Evolutionary conservation across 37 sponge, comb jelly and placozoan genomes (phyloP).

Genomic region (Spongilla lacustris): DNA sequence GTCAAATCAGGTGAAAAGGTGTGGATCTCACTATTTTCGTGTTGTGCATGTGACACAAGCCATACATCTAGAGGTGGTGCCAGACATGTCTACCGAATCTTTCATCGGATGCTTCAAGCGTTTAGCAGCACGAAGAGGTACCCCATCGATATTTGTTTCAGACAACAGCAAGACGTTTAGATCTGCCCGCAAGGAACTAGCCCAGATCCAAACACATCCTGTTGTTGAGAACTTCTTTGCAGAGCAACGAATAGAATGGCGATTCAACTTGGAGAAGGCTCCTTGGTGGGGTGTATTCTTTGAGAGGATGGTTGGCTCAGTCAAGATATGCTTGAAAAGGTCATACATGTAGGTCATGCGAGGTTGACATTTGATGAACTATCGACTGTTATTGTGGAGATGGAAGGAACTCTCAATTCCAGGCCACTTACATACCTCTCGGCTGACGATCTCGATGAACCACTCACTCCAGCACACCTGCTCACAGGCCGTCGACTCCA

Average conservation of each 20-base stretch:
- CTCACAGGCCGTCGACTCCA: slow-evolving; percentile 13
- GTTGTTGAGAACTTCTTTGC: slow-evolving; percentile 1
- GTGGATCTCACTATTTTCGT: slow-evolving; percentile 24
- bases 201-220: not conserved
- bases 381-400: slow-evolving; percentile 17
- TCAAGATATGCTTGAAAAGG: slow-evolving; percentile 20
- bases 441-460: slow-evolving; percentile 42
- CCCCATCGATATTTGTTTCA: slow-evolving; percentile 5
- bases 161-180: slow-evolving; percentile 40
- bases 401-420: slow-evolving; percentile 42
- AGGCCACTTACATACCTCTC: slow-evolving; percentile 46
- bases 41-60: slow-evolving; percentile 37
- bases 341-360: slow-evolving; percentile 3
- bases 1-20: not conserved
- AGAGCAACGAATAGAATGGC: slow-evolving; percentile 21
- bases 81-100: slow-evolving; percentile 21
- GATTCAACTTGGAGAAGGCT: slow-evolving; percentile 33
- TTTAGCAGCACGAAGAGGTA: slow-evolving; percentile 24
- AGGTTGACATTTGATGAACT: slow-evolving; percentile 41
- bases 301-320: slow-evolving; percentile 13
- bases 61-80: slow-evolving; percentile 24
- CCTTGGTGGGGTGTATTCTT: slow-evolving; percentile 23
- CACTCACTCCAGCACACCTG: slow-evolving; percentile 46
- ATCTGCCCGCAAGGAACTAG: not conserved
- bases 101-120: slow-evolving; percentile 37